phyloP scores from a whole-genome alignment of 2,797 vertebrate genomes.

The Sebastes iracundus region DNA sequence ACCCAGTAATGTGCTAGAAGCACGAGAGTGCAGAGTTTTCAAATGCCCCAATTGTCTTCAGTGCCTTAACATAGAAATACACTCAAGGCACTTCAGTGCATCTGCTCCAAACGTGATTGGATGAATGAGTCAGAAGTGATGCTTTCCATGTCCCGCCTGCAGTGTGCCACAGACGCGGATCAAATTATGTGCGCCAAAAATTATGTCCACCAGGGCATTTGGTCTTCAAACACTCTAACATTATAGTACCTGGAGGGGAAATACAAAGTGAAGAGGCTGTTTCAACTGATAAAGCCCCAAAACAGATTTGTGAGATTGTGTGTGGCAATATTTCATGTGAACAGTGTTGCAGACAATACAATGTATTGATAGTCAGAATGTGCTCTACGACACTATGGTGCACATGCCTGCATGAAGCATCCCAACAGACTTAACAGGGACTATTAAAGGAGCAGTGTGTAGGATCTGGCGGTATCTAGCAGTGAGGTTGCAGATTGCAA shows the following conservation, averaged over 20 bases:
- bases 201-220: background rate
- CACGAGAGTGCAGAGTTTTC: background rate
- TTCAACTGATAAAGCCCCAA: conserved; percentile 10
- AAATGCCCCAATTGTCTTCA: conserved; percentile 12
- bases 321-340: background rate
- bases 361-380: background rate
- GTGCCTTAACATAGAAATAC: background rate
- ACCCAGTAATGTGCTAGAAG: background rate
- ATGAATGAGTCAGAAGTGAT: conserved; percentile 14
- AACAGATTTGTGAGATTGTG: background rate
- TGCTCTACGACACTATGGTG: background rate
- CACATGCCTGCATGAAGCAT: background rate
- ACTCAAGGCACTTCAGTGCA: background rate
- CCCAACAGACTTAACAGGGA: background rate
- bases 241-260: conserved; percentile 14
- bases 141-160: background rate
- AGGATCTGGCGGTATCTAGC: too few species aligned
- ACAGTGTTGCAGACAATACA: background rate
- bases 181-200: background rate
- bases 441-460: too few species aligned
- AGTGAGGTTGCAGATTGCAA: background rate
- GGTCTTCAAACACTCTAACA: background rate
- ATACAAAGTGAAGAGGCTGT: conserved; percentile 2
- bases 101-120: conserved; percentile 5
- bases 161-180: background rate